Evolutionary conservation across 2,888 invertebrate genomes (phyloP).

Genomic region (Conops quadrifasciatus): DNA sequence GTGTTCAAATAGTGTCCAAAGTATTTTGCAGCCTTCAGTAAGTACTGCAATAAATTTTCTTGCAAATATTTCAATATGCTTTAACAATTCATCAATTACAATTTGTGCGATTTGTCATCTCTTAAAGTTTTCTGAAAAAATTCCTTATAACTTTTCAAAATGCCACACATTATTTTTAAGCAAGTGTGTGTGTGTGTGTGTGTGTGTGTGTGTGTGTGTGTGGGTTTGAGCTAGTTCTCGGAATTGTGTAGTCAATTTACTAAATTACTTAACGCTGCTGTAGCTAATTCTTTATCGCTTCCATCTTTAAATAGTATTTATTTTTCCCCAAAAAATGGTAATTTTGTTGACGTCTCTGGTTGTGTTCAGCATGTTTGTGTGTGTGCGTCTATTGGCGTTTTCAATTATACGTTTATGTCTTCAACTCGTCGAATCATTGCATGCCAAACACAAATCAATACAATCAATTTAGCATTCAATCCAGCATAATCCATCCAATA

Average conservation of each 20-base stretch:
- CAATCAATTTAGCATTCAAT: neutral
- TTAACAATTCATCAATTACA: too few relatives aligned
- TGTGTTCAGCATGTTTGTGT: neutral
- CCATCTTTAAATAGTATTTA: neutral
- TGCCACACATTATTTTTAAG: neutral
- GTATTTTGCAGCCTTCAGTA: neutral
- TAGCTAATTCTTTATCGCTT: too few relatives aligned
- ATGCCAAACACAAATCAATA: constrained; percentile 7
- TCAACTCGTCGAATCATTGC: too few relatives aligned
- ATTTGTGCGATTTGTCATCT: too few relatives aligned
- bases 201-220: neutral
- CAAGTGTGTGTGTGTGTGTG: neutral
- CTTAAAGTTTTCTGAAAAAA: neutral
- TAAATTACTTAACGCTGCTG: neutral
- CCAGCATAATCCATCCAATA: too few relatives aligned
- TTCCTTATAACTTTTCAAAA: neutral
- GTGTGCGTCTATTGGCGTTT: constrained; percentile 34
- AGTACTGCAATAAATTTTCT: neutral
- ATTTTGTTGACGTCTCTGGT: neutral
- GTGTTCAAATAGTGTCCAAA: neutral
- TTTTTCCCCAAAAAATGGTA: neutral
- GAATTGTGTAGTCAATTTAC: too few relatives aligned
- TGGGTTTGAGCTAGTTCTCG: neutral
- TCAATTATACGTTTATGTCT: constrained; percentile 1
- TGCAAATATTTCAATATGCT: too few relatives aligned